phyloP scores from a whole-genome alignment of 2,888 invertebrate genomes.

The Tetragonisca angustula region DNA sequence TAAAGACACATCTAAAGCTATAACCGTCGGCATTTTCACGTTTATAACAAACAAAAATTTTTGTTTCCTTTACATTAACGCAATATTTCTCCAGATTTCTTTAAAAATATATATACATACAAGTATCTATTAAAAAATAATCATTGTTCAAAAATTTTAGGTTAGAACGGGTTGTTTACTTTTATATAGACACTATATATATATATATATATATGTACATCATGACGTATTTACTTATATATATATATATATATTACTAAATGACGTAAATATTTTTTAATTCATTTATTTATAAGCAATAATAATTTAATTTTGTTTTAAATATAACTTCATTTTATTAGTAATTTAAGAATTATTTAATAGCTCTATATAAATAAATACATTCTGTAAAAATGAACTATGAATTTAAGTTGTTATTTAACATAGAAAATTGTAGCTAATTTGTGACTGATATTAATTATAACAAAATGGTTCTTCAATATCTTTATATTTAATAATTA shows the following conservation, averaged over 20 bases:
- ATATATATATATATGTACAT: neutral
- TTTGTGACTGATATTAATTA: no score
- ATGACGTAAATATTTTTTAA: neutral
- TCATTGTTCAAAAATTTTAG: conserved; percentile 14
- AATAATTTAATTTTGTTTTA: no score
- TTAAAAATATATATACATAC: neutral
- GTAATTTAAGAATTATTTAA: no score
- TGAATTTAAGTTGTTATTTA: no score
- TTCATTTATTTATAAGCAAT: neutral
- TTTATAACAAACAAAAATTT: neutral
- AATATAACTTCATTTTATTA: no score
- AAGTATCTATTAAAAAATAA: neutral
- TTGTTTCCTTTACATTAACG: conserved; percentile 11
- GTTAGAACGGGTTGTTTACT: conserved; percentile 24
- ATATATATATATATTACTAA: neutral
- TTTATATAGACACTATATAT: neutral
- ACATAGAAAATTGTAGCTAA: no score
- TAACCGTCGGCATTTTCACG: conserved; percentile 89
- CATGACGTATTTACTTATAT: neutral
- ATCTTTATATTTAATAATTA: no score
- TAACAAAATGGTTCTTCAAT: no score
- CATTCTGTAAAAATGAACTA: no score
- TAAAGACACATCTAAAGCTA: conserved; percentile 89
- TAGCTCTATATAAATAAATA: no score
- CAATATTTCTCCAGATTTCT: neutral